Evolutionary conservation across 2,888 invertebrate species (phyloP).

Genomic region (Amphimallon solstitiale): DNA sequence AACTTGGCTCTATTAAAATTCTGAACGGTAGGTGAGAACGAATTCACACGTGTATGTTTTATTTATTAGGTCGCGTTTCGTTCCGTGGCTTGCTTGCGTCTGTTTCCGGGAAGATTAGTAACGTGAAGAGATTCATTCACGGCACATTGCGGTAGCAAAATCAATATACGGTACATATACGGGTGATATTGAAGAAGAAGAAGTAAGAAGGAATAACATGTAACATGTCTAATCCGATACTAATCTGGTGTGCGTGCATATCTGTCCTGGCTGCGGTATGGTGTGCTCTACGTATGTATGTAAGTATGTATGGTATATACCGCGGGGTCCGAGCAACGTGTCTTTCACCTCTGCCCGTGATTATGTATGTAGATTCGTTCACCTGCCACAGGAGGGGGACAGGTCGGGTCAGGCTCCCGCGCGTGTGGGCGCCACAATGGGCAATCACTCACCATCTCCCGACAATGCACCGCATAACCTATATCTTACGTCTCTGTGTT

Average conservation of each 20-base stretch:
- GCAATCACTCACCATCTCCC: slow-evolving; percentile 57
- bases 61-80: no score
- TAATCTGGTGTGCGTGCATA: slow-evolving; percentile 16
- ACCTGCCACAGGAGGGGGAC: slow-evolving; percentile 49
- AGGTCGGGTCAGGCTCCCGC: slow-evolving; percentile 56
- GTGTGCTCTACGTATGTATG: neutral
- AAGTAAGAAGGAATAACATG: slow-evolving; percentile 11
- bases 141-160: slow-evolving; percentile 3
- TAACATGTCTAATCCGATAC: slow-evolving; percentile 3
- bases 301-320: no score
- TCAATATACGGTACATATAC: slow-evolving; percentile 13
- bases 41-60: no score
- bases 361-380: slow-evolving; percentile 55
- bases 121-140: no score
- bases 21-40: no score
- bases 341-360: slow-evolving; percentile 54
- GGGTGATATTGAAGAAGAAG: slow-evolving; percentile 2
- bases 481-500: slow-evolving; percentile 42
- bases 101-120: no score
- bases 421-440: slow-evolving; percentile 60
- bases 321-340: slow-evolving; percentile 34
- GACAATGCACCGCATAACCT: slow-evolving; percentile 51
- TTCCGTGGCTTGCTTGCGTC: no score
- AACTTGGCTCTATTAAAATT: no score
- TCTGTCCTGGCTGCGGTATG: slow-evolving; percentile 9